Evolutionary conservation across 2,888 invertebrate species (phyloP).

Genomic region (Rambutsinella grinnellia): DNA sequence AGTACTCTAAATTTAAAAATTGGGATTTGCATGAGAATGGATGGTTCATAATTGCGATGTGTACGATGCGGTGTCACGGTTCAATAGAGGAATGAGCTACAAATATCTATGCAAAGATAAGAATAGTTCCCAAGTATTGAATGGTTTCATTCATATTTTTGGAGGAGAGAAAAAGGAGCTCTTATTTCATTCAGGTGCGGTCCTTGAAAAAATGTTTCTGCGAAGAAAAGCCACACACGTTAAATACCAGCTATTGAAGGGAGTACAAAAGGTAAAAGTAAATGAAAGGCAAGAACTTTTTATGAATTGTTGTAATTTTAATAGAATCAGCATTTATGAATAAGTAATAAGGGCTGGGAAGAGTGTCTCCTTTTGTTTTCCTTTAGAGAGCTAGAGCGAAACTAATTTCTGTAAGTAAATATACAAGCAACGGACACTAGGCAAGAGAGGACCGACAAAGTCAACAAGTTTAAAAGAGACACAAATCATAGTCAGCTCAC

Average conservation of each 20-base stretch:
- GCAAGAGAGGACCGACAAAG: conserved; percentile 46
- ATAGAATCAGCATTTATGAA: conserved; percentile 25
- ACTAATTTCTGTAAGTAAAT: conserved; percentile 47
- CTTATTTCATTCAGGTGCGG: conserved; percentile 36
- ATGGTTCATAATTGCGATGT: conserved; percentile 51
- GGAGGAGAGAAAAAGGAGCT: not conserved
- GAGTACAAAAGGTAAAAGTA: conserved; percentile 1
- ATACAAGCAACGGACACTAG: conserved; percentile 6
- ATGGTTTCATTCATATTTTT: not conserved
- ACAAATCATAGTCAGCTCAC: conserved; percentile 34
- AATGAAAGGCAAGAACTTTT: conserved; percentile 31
- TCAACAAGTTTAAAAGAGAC: conserved; percentile 56
- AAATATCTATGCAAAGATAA: conserved; percentile 12
- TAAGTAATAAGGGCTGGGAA: not conserved
- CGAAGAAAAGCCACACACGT: conserved; percentile 39
- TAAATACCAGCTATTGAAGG: not conserved
- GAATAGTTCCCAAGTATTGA: conserved; percentile 30
- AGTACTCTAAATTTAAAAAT: conserved; percentile 46
- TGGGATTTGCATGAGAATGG: conserved; percentile 48
- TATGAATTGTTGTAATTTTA: conserved; percentile 16
- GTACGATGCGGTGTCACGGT: conserved; percentile 30
- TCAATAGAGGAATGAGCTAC: conserved; percentile 46
- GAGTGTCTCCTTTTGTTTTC: not conserved
- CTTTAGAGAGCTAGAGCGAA: conserved; percentile 17
- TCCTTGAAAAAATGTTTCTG: conserved; percentile 28